Conservation (phyloP, 2,888 invertebrate genomes). For the Agapetus fuscipes region DNA sequence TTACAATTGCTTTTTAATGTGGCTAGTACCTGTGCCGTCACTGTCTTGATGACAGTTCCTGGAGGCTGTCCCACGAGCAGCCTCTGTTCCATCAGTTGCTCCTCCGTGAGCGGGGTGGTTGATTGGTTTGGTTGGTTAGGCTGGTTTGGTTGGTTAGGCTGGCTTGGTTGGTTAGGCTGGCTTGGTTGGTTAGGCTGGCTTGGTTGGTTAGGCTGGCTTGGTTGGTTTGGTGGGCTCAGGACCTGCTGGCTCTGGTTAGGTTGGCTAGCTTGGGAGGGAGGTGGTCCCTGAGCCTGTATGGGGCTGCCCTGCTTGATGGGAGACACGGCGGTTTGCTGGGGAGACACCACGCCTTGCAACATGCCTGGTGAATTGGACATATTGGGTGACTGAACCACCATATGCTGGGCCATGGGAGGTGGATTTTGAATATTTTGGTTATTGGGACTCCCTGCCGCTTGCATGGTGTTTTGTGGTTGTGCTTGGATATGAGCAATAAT, state of each 20-base stretch:
- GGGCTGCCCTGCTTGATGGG: conserved; percentile 18
- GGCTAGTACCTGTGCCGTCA: conserved; percentile 59
- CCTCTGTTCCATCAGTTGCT: conserved; percentile 56
- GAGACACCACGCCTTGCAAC: conserved; percentile 18
- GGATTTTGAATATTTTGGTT: too few species aligned
- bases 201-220: conserved; percentile 14
- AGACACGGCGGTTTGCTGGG: conserved; percentile 7
- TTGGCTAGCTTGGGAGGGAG: conserved; percentile 12
- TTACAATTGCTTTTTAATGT: conserved; percentile 1
- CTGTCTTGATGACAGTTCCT: conserved; percentile 78
- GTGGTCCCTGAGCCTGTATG: conserved; percentile 21
- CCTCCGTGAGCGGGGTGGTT: conserved; percentile 38
- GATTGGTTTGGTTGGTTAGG: too few species aligned
- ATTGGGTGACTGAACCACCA: neutral
- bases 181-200: conserved; percentile 21
- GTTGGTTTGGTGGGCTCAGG: too few species aligned
- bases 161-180: conserved; percentile 23
- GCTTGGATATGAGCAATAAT: conserved; percentile 64
- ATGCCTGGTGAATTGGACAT: conserved; percentile 8
- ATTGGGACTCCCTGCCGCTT: conserved; percentile 25
- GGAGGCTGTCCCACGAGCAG: conserved; percentile 71
- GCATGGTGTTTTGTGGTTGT: conserved; percentile 36
- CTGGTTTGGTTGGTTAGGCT: conserved; percentile 23
- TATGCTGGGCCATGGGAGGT: neutral
- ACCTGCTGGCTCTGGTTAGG: too few species aligned